These are phyloP conservation scores for Cassiopea andromeda DNA, from an alignment of 30 jellyfish, hydroid and myxozoan genomes.

Conservation along the genomic window DNA sequence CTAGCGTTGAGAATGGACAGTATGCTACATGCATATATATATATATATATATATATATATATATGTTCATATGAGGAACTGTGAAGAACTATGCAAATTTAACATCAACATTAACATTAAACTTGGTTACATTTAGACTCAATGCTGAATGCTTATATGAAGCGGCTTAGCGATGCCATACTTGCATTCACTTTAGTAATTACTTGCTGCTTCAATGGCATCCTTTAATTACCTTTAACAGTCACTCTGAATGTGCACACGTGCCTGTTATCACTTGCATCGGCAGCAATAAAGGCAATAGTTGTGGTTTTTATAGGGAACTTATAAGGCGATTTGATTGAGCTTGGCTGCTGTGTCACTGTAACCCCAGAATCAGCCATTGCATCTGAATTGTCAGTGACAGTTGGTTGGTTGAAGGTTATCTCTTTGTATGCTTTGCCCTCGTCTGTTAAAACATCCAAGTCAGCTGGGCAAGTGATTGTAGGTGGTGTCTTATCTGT, in stretches of 20 bases:
- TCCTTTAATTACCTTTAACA: slow-evolving; percentile 36
- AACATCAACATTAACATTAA: too few species aligned
- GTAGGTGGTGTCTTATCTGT: slow-evolving; percentile 97
- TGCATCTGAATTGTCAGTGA: slow-evolving; percentile 87
- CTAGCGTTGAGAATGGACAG: too few species aligned
- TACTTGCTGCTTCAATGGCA: too few species aligned
- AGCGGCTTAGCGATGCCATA: too few species aligned
- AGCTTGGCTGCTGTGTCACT: slow-evolving; percentile 77
- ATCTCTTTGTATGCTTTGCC: slow-evolving; percentile 79
- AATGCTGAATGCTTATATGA: too few species aligned
- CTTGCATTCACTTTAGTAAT: too few species aligned
- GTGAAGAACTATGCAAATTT: too few species aligned
- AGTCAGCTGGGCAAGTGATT: slow-evolving; percentile 86
- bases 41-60: too few species aligned
- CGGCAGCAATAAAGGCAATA: slow-evolving; percentile 83
- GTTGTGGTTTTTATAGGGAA: slow-evolving; percentile 91
- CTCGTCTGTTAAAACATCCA: slow-evolving; percentile 76
- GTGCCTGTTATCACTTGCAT: slow-evolving; percentile 85
- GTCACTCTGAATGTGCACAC: slow-evolving; percentile 87
- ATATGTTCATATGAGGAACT: too few species aligned
- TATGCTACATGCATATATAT: too few species aligned
- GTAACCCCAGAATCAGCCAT: slow-evolving; percentile 63
- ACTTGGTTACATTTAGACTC: too few species aligned
- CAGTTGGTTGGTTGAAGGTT: slow-evolving; percentile 69
- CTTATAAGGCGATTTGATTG: slow-evolving; percentile 85